These are phyloP conservation scores for Notiomystis cincta DNA, from an alignment of 2,113 vertebrate species.

Conservation along the genomic window DNA sequence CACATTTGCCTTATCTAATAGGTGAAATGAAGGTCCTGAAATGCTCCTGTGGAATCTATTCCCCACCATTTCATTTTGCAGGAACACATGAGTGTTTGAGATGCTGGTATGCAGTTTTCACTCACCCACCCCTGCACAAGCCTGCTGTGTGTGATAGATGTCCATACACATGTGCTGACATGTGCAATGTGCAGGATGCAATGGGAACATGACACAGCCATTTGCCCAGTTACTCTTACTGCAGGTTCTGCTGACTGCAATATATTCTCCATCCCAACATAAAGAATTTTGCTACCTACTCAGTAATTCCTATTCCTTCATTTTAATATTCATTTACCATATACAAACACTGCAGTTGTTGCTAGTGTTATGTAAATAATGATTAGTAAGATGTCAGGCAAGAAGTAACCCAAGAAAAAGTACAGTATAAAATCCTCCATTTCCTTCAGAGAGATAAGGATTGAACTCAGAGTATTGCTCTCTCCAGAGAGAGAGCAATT, in stretches of 20 bases:
- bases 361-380: neutral
- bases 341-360: neutral
- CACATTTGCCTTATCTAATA: neutral
- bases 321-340: neutral
- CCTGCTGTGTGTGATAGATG: neutral
- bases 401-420: neutral
- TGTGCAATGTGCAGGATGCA: neutral
- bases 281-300: neutral
- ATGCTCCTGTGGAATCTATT: neutral
- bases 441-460: neutral
- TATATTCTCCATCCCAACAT: neutral
- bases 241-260: neutral
- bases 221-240: neutral
- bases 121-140: neutral
- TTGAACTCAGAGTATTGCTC: neutral
- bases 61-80: neutral
- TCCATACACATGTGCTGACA: neutral
- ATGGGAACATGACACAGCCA: neutral
- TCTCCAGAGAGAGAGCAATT: no score
- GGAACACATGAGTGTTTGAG: fast-evolving
- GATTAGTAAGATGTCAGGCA: neutral
- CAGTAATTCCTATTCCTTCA: neutral
- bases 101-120: neutral
- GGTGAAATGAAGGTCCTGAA: neutral
- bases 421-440: neutral